Evolutionary conservation across 2,113 vertebrate species (phyloP).

Genomic region (Malurus cyaneus): DNA sequence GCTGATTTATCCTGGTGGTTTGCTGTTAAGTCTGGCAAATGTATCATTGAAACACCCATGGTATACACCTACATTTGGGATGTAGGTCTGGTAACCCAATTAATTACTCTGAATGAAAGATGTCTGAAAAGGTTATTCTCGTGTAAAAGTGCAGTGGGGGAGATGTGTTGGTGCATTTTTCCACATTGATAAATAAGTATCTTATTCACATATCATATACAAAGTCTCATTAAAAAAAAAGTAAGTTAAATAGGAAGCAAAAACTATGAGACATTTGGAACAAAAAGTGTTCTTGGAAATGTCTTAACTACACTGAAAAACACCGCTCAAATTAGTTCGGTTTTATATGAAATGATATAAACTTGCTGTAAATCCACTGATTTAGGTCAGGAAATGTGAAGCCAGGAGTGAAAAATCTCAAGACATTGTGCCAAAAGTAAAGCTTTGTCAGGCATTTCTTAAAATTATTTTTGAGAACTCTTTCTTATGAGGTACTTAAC

Average conservation of each 20-base stretch:
- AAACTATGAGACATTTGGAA: not conserved
- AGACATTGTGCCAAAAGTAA: not conserved
- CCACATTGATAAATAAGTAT: not conserved
- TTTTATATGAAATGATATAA: not conserved
- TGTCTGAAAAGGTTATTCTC: not conserved
- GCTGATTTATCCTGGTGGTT: not conserved
- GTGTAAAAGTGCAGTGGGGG: not conserved
- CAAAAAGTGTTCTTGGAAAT: not conserved
- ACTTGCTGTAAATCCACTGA: not conserved
- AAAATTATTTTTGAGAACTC: not conserved
- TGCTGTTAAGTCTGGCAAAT: not conserved
- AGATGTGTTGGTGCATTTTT: not conserved
- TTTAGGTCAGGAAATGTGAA: not conserved
- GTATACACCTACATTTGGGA: not conserved
- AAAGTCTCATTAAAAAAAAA: not conserved
- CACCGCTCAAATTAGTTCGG: rapidly evolving
- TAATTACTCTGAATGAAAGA: not conserved
- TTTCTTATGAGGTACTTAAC: not conserved
- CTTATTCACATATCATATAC: not conserved
- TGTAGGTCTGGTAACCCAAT: not conserved
- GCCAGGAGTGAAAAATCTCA: not conserved
- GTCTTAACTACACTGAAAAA: not conserved
- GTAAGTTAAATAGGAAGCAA: not conserved
- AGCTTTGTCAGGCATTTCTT: not conserved
- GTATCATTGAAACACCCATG: not conserved